Base-by-base conservation (phyloP, 2,113 vertebrate species). In the Pygoscelis adeliae region DNA sequence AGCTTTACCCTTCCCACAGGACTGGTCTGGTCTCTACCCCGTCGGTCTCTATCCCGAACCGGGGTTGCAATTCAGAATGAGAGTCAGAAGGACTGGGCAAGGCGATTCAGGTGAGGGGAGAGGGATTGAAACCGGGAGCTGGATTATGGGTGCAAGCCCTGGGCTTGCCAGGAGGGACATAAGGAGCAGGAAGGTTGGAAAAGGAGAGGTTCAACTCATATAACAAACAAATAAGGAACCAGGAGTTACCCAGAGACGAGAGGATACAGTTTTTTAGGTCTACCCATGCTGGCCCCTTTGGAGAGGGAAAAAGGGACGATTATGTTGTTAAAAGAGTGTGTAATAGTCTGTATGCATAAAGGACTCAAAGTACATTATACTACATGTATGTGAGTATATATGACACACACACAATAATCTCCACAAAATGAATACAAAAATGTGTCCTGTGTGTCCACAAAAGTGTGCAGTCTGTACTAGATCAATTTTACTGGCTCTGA, bases 61-160 rank as follows among this genome's bases (percentile, higher is more conserved):
- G 8, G 17, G 6, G 11, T 2, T 47, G 23, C n/a, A 58, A 15
- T 42, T 59, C n/a, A 83, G 56, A 74, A 47, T 0, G 1, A 67
- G 42, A 76, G 23, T 17, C 52, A 76, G 66, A 44, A 88, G 55
- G 18, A 50, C 32, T 40, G 26, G 10, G 32, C 13, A 76, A 67
- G 27, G 9, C 27, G 58, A 42, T 15, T 29, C 42, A 61, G 25
- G 8, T 62, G 62, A 65, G 15, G 17, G 27, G 2, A 69, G 82
- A 88, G 67, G 18, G 20, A 79, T 1, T 59, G 22, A 67, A 91
- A 63, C 2, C 0, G 2, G 27, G 23, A 78, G 25, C 20, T 20
- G 36, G 46, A 86, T 49, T 23, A 78, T 13, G n/a, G 17, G 11
- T 55, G 55, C 18, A 38, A 80, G 4, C 5, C 22, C 38, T 62